Evolutionary conservation across 2,113 vertebrate genomes (phyloP).

Genomic region (Rhabdomys dilectus): DNA sequence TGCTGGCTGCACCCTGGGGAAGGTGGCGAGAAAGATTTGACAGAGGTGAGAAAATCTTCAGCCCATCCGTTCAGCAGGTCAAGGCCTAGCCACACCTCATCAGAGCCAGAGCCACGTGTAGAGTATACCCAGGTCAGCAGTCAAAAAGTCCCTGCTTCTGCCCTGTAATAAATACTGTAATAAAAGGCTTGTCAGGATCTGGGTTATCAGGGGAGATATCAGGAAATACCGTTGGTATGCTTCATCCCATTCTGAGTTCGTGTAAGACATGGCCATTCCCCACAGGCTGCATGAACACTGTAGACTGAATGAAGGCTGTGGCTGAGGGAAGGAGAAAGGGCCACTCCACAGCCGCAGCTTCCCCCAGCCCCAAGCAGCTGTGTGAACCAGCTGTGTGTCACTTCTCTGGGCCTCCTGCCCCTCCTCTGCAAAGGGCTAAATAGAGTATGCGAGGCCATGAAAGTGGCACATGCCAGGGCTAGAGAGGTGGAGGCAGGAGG

Average conservation of each 20-base stretch:
- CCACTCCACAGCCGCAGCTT: neutral
- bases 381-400: neutral
- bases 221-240: neutral
- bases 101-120: neutral
- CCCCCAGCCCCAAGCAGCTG: neutral
- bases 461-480: neutral
- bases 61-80: slow-evolving; percentile 60
- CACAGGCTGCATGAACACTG: neutral
- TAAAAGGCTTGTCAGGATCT: slow-evolving; percentile 32
- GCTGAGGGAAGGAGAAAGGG: neutral
- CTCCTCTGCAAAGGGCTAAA: neutral
- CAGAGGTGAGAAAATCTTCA: neutral
- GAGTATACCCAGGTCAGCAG: neutral
- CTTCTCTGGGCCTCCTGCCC: neutral
- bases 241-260: neutral
- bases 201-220: neutral
- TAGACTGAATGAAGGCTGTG: neutral
- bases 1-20: neutral
- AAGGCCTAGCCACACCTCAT: neutral
- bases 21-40: slow-evolving; percentile 33
- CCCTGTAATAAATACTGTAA: slow-evolving; percentile 62
- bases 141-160: slow-evolving; percentile 24
- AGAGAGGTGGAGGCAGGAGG: neutral
- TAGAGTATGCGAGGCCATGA: neutral
- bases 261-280: neutral